Evolutionary conservation across 2,113 vertebrate species (phyloP), one percentile per base, ranked within the genome.

Genomic region (Pituophis catenifer): DNA sequence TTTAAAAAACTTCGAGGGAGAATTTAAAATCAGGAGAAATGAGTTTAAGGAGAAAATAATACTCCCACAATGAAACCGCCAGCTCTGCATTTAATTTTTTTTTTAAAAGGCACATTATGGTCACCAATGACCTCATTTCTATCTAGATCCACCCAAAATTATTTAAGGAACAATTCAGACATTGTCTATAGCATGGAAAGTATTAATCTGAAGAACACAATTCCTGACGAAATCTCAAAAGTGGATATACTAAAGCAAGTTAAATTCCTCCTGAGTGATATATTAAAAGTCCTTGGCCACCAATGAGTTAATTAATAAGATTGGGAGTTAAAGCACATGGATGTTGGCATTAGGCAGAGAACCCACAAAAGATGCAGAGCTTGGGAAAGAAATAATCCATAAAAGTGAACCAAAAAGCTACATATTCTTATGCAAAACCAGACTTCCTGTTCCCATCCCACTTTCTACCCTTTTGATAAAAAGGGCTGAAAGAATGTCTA

Each of bases 301-400:
- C 55, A 94, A 91, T 58, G 91, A 93, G 94, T 94, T 95, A 94
- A 92, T 94, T 58, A 93, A 54, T 33, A 89, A 94, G 81, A 94
- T 0, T 10, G 92, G 89, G 94, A 95, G 94, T 70, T 90, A 90
- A 91, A 94, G 90, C 91, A 93, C 55, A 54, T 59, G 92, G 89
- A 94, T 92, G 53, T 29, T 95, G 95, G 95, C 93, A 96, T 94
- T 95, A 96, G 89, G 95, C 92, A 94, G 93, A 92, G 65, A 75
- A 89, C 58, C 81, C 86, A 95, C 95, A 95, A 95, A 97, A 96
- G 96, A 94, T 23, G 91, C 86, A 86, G 92, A 94, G 95, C 94
- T 96, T 97, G 94, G 95, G 95, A 97, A 95, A 95, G 91, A 91
- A 93, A 93, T 92, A 96, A 97, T 94, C 94, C 91, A 95, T 54